Evolutionary conservation across 2,797 vertebrate species (phyloP).

Genomic region (Crossoptilon crossoptilon): DNA sequence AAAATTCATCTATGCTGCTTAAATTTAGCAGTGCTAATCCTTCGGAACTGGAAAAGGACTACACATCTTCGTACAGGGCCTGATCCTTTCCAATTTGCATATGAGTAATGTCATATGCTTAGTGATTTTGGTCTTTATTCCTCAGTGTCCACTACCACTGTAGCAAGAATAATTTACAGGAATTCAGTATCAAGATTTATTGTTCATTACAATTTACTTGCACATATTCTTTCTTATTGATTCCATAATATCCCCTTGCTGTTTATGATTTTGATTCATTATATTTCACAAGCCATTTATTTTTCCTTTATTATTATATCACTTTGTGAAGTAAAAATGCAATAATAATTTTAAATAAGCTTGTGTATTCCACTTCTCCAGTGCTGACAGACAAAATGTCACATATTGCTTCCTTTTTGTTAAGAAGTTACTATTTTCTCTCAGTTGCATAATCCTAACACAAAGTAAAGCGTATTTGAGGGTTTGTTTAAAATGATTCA

Average conservation of each 20-base stretch:
- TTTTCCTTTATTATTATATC: slow-evolving; percentile 28
- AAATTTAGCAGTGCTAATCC: not conserved
- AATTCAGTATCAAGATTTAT: not conserved
- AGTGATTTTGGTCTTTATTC: not conserved
- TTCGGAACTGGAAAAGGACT: not conserved
- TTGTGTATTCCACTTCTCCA: slow-evolving; percentile 74
- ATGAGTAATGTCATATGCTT: not conserved
- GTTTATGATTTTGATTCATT: not conserved
- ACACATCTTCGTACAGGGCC: not conserved
- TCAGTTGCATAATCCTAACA: slow-evolving; percentile 73
- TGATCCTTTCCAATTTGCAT: not conserved
- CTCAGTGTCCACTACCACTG: not conserved
- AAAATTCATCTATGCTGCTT: not conserved
- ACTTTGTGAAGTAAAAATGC: slow-evolving; percentile 22
- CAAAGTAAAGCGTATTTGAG: slow-evolving; percentile 77
- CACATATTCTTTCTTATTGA: not conserved
- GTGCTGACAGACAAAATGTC: slow-evolving; percentile 79
- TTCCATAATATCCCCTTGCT: not conserved
- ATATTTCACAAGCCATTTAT: not conserved
- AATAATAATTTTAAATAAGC: slow-evolving; percentile 44
- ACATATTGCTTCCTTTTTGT: slow-evolving; percentile 52
- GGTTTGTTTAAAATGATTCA: slow-evolving; percentile 75
- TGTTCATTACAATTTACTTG: not conserved
- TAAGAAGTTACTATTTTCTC: slow-evolving; percentile 62
- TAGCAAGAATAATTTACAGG: not conserved